Conservation (phyloP, 2,888 invertebrate genomes). For the Blastobasis adustella region DNA sequence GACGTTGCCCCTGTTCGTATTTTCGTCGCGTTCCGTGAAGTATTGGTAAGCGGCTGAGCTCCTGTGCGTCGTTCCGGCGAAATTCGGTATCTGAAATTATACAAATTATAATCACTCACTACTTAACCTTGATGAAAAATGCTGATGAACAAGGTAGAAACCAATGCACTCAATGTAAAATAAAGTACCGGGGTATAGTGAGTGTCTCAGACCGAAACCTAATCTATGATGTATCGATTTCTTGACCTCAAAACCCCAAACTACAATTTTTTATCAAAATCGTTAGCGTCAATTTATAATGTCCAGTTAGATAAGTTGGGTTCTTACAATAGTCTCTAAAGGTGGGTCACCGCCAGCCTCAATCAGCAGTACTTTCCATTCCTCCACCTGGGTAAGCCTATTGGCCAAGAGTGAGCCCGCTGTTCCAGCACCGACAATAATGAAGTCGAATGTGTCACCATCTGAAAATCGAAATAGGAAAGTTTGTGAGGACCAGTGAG, state of each 20-base stretch:
- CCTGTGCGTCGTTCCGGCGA: slow-evolving; percentile 40
- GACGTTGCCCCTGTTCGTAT: slow-evolving; percentile 35
- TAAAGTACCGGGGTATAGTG: too few relatives aligned
- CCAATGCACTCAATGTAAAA: too few relatives aligned
- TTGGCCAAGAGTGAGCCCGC: slow-evolving; percentile 56
- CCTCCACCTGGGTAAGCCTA: slow-evolving; percentile 42
- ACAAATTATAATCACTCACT: background rate
- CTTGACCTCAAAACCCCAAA: too few relatives aligned
- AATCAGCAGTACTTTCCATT: slow-evolving; percentile 57
- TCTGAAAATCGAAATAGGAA: slow-evolving; percentile 23
- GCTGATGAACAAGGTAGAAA: too few relatives aligned
- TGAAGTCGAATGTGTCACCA: slow-evolving; percentile 56
- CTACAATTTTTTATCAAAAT: too few relatives aligned
- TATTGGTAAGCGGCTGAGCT: slow-evolving; percentile 47
- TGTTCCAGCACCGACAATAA: slow-evolving; percentile 55
- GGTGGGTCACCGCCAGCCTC: slow-evolving; percentile 60
- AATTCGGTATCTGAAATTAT: slow-evolving; percentile 54
- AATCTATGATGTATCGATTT: too few relatives aligned
- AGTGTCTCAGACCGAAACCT: too few relatives aligned
- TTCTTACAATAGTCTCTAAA: slow-evolving; percentile 50
- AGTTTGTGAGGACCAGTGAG: too few relatives aligned
- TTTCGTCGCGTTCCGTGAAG: slow-evolving; percentile 48
- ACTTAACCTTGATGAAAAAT: background rate
- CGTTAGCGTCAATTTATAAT: too few relatives aligned
- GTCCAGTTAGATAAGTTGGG: background rate